Conservation (phyloP, 2,797 vertebrate species). For the Rousettus madagascariensis region DNA sequence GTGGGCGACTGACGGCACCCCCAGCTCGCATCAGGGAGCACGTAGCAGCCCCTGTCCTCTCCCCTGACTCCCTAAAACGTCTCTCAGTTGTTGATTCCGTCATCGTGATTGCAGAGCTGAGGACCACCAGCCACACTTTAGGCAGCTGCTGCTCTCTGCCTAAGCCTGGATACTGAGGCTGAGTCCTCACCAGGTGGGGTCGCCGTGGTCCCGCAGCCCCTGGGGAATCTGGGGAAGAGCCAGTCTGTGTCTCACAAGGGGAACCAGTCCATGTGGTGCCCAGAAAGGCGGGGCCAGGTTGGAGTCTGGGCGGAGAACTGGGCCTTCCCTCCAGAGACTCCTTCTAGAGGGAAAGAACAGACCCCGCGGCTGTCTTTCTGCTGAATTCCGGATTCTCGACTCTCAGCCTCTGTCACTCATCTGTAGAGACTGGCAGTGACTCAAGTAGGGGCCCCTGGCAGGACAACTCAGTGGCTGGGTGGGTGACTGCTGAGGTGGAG, state of each 20-base stretch:
- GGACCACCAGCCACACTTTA: not conserved
- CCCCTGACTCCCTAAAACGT: not conserved
- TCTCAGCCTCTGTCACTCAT: not conserved
- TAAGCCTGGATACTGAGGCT: not conserved
- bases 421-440: not conserved
- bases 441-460: not conserved
- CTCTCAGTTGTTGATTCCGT: not conserved
- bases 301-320: not conserved
- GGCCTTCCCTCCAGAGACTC: not conserved
- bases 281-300: not conserved
- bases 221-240: not conserved
- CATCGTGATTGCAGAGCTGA: not conserved
- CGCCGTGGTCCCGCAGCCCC: not conserved
- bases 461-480: accelerated
- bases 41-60: not conserved
- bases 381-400: not conserved
- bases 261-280: not conserved
- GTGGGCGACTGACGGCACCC: not conserved
- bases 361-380: not conserved
- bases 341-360: not conserved
- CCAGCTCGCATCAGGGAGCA: not conserved
- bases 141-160: not conserved
- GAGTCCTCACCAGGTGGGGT: not conserved
- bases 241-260: not conserved
- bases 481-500: not conserved